Percentiles rank a stretch among this genome's conserved stretches.
phyloP scores from a whole-genome alignment of 2,888 invertebrate species.

The Parnassius apollo region DNA sequence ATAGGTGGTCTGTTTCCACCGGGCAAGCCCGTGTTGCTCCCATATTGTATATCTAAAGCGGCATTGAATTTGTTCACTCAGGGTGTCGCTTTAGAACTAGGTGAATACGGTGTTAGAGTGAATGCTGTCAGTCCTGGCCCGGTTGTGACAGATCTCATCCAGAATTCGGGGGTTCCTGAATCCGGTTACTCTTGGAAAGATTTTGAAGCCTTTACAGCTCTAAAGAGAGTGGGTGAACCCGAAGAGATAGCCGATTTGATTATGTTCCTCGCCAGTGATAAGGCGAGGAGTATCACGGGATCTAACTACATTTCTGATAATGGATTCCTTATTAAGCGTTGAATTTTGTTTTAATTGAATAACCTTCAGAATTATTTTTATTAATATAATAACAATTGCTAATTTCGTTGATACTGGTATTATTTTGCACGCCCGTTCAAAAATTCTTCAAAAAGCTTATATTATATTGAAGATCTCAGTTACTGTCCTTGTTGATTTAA shows the following conservation, averaged over 20 bases:
- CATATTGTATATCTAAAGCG: slow-evolving; percentile 86
- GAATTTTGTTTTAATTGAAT: not conserved
- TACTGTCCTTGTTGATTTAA: no score
- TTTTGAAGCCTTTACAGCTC: slow-evolving; percentile 5
- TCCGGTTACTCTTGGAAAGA: not conserved
- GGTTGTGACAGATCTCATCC: slow-evolving; percentile 59
- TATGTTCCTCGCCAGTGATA: slow-evolving; percentile 39
- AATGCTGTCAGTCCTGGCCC: slow-evolving; percentile 89
- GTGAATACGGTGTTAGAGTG: slow-evolving; percentile 80
- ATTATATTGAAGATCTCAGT: no score
- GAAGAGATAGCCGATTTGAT: slow-evolving; percentile 38
- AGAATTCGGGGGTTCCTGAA: slow-evolving; percentile 54
- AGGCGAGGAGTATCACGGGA: slow-evolving; percentile 38
- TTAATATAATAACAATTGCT: no score
- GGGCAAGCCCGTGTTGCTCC: slow-evolving; percentile 23
- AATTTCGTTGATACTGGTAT: no score
- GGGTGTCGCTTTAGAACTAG: slow-evolving; percentile 84
- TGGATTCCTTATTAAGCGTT: slow-evolving; percentile 25
- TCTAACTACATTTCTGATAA: slow-evolving; percentile 34
- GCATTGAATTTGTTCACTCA: slow-evolving; percentile 87
- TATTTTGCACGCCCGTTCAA: no score
- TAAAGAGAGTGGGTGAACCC: slow-evolving; percentile 27
- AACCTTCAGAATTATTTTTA: no score
- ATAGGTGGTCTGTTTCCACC: slow-evolving; percentile 19
- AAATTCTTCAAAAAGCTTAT: no score